Evolutionary conservation across 2,888 invertebrate species (phyloP).

Genomic region (Nesidiocoris tenuis): DNA sequence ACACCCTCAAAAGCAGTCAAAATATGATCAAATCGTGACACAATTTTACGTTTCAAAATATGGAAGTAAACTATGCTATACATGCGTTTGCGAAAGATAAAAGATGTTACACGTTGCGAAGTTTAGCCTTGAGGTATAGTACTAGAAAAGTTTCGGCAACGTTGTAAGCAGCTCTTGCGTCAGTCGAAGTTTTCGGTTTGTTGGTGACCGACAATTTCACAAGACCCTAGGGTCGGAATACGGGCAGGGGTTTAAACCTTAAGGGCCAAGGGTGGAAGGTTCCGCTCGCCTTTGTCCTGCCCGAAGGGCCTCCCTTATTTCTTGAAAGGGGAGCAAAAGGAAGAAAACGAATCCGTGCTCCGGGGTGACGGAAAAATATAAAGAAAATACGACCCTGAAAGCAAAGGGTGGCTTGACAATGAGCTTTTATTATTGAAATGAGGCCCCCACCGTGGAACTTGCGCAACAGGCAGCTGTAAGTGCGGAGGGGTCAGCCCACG

Average conservation of each 20-base stretch:
- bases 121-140: too few species aligned
- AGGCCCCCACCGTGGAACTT: constrained; percentile 1
- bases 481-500: background rate
- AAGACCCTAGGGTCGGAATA: background rate
- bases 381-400: background rate
- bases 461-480: constrained; percentile 38
- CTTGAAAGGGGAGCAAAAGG: background rate
- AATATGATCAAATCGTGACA: too few species aligned
- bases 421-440: background rate
- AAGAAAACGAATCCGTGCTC: background rate
- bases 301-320: background rate
- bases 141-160: background rate
- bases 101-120: too few species aligned
- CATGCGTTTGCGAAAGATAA: too few species aligned
- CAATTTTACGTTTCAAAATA: too few species aligned
- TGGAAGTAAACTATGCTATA: too few species aligned
- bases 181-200: background rate
- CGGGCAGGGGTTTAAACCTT: background rate
- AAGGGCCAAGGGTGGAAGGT: background rate
- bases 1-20: too few species aligned
- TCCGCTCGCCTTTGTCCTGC: background rate
- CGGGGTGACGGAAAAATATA: background rate
- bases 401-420: background rate
- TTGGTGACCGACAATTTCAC: background rate
- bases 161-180: background rate